Conservation (phyloP, 2,888 invertebrate genomes). For the Acanthosepion pharaonis region DNA sequence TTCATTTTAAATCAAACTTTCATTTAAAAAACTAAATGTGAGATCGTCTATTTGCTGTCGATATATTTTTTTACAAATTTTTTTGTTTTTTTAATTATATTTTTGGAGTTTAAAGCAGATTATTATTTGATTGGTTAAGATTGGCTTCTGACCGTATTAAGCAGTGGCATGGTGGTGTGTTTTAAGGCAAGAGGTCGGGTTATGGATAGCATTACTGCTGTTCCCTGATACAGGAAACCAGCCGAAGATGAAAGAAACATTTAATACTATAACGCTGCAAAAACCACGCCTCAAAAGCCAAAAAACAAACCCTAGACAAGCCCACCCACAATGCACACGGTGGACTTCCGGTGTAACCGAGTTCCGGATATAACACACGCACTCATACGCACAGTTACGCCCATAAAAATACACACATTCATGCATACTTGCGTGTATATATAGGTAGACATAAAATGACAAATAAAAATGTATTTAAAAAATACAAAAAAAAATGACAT, state of each 20-base stretch:
- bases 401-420: not conserved
- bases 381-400: not conserved
- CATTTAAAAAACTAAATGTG: not conserved
- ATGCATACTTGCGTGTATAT: not conserved
- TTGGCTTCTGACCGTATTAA: not conserved
- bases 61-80: not conserved
- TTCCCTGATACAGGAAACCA: not conserved
- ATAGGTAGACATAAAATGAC: not conserved
- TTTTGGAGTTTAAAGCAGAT: not conserved
- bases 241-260: not conserved
- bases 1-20: not conserved
- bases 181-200: not conserved
- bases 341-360: not conserved
- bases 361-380: not conserved
- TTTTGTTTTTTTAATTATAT: not conserved
- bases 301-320: not conserved
- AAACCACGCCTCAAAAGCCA: not conserved
- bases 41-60: not conserved
- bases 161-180: not conserved
- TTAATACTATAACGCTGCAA: not conserved
- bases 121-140: not conserved
- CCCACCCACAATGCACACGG: not conserved
- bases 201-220: not conserved
- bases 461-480: not conserved
- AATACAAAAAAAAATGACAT: not conserved